Evolutionary conservation across 2,888 invertebrate genomes (phyloP).

Genomic region (Athalia cordata): DNA sequence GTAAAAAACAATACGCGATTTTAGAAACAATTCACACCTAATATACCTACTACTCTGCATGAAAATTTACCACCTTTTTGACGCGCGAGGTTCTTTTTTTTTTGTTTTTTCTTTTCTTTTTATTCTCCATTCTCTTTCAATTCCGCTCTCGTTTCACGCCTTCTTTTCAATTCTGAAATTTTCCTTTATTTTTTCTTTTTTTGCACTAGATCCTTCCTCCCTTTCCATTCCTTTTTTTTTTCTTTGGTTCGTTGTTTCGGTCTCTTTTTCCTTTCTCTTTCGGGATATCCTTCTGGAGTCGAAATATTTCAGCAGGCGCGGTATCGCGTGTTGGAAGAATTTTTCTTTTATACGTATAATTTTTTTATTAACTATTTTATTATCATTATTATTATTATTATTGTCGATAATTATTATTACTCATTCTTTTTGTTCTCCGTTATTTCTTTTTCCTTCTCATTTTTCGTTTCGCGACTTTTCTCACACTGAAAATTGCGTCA

Average conservation of each 20-base stretch:
- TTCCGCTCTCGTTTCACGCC: not conserved
- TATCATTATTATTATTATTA: not conserved
- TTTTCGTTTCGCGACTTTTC: not conserved
- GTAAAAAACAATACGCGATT: not conserved
- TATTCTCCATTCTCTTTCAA: not conserved
- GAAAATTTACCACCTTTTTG: constrained; percentile 20
- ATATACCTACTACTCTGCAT: constrained; percentile 9
- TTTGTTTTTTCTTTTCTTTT: not conserved
- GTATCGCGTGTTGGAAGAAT: not conserved
- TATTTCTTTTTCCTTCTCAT: not conserved
- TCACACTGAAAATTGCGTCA: too few species aligned
- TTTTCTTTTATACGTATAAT: not conserved
- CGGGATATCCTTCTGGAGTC: constrained; percentile 6
- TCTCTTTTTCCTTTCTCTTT: not conserved
- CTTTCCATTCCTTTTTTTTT: not conserved
- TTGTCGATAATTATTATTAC: too few species aligned
- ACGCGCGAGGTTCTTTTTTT: constrained; percentile 13
- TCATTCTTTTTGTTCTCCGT: not conserved
- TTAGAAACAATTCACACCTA: constrained; percentile 1
- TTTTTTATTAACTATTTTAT: not conserved
- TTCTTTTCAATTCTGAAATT: not conserved
- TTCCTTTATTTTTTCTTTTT: not conserved
- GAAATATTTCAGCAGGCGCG: not conserved
- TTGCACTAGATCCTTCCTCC: not conserved
- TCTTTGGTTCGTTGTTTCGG: not conserved